phyloP scores from a whole-genome alignment of 2,888 invertebrate species.

The Tolmerus cingulatus region DNA sequence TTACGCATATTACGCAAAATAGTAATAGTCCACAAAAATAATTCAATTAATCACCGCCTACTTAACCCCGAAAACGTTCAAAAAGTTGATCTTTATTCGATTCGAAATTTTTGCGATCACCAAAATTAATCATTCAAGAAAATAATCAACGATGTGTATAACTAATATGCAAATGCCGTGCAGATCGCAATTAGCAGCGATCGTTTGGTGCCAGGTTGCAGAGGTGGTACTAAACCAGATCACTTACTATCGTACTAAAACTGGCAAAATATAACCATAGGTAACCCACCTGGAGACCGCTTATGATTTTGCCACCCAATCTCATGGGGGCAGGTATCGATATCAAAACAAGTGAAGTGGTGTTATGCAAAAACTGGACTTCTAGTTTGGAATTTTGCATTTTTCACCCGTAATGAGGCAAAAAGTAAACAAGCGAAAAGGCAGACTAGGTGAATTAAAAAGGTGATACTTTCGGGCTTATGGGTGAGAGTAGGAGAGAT shows the following conservation, averaged over 20 bases:
- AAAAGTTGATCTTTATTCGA: not conserved
- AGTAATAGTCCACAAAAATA: not conserved
- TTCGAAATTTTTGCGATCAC: not conserved
- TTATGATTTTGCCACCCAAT: slow-evolving; percentile 8
- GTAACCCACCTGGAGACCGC: not conserved
- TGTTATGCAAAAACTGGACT: slow-evolving; percentile 28
- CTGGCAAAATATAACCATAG: not conserved
- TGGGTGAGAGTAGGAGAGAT: not conserved
- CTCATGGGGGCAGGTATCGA: not conserved
- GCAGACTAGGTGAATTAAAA: not conserved
- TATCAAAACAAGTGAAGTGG: not conserved
- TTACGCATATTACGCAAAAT: no score
- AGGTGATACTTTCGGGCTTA: not conserved
- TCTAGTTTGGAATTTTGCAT: not conserved
- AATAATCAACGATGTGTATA: not conserved
- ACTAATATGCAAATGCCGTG: not conserved
- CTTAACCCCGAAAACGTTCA: not conserved
- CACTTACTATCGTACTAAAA: not conserved
- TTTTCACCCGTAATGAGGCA: not conserved
- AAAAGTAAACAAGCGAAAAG: not conserved
- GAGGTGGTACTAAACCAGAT: not conserved
- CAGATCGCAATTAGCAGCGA: not conserved
- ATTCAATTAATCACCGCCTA: not conserved
- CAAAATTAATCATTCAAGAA: not conserved
- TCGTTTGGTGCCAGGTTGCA: not conserved